Percentiles rank a stretch among this genome's conserved stretches.
phyloP scores from a whole-genome alignment of 2,888 invertebrate genomes.

The Antheraea assamensis region DNA sequence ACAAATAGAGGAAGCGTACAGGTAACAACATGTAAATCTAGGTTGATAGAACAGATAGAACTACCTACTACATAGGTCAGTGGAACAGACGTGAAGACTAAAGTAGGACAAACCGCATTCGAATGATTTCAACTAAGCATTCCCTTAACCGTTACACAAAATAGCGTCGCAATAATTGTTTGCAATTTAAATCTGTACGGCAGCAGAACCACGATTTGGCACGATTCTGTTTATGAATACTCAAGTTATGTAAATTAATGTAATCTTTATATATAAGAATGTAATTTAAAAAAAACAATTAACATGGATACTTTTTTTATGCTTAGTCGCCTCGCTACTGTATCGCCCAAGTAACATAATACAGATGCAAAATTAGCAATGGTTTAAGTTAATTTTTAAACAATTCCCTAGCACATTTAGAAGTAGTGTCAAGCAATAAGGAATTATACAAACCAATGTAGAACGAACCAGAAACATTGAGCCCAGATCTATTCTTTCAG shows the following conservation, averaged over 20 bases:
- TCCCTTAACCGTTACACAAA: constrained; percentile 9
- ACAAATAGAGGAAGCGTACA: not conserved
- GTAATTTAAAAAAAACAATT: not conserved
- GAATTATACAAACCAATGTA: too few species aligned
- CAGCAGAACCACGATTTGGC: constrained; percentile 6
- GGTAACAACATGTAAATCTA: not conserved
- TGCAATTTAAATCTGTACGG: constrained; percentile 9
- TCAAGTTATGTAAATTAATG: not conserved
- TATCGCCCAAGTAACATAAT: too few species aligned
- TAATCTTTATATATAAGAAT: not conserved
- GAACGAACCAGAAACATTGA: too few species aligned
- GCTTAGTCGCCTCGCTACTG: too few species aligned
- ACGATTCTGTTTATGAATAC: constrained; percentile 9
- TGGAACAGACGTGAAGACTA: not conserved
- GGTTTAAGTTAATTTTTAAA: too few species aligned
- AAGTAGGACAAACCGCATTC: constrained; percentile 9
- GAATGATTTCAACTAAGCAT: constrained; percentile 19
- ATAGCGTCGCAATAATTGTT: constrained; percentile 4
- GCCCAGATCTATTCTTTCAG: too few species aligned
- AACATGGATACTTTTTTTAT: too few species aligned
- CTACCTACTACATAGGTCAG: not conserved
- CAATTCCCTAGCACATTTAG: too few species aligned
- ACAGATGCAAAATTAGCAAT: too few species aligned
- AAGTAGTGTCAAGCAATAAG: too few species aligned
- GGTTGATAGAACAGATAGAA: not conserved